A percentile compares a stretch with the other conserved stretches of the same genome.
Evolutionary conservation across 92 coral and sea anemone species (phyloP).

Genomic region (Parazoanthus swiftii): DNA sequence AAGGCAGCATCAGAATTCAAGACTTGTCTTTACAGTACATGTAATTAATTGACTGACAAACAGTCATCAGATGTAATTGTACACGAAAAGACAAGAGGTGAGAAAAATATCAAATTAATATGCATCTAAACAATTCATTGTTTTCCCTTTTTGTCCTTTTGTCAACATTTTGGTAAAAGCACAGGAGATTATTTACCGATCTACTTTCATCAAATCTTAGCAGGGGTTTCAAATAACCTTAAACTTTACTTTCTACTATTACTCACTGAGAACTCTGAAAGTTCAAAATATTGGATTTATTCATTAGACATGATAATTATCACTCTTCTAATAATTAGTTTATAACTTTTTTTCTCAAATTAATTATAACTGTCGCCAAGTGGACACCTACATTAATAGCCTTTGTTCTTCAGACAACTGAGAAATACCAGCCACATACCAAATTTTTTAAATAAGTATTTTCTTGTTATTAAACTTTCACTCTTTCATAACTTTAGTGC

Average conservation of each 20-base stretch:
- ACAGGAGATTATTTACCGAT: neutral
- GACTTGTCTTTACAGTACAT: neutral
- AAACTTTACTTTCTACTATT: neutral
- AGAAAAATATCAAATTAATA: conserved; percentile 15
- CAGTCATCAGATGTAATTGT: neutral
- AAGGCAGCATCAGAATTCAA: neutral
- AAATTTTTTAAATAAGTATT: too few relatives aligned
- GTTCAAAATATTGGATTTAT: neutral
- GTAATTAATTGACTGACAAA: neutral
- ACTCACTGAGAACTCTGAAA: neutral
- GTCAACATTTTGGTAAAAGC: conserved; percentile 7
- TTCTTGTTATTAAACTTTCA: too few relatives aligned
- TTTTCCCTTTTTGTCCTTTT: neutral
- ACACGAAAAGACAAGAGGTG: neutral
- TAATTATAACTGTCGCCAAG: too few relatives aligned
- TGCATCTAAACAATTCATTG: conserved; percentile 29
- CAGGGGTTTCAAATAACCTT: neutral
- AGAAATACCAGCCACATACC: neutral
- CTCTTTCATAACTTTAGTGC: neutral
- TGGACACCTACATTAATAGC: neutral
- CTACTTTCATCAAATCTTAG: neutral
- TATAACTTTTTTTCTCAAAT: neutral
- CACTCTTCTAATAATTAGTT: neutral
- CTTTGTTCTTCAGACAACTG: neutral
- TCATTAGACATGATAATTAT: too few relatives aligned